Base-by-base conservation (phyloP, 2,888 invertebrate genomes). In the Diachrysia chrysitis region DNA sequence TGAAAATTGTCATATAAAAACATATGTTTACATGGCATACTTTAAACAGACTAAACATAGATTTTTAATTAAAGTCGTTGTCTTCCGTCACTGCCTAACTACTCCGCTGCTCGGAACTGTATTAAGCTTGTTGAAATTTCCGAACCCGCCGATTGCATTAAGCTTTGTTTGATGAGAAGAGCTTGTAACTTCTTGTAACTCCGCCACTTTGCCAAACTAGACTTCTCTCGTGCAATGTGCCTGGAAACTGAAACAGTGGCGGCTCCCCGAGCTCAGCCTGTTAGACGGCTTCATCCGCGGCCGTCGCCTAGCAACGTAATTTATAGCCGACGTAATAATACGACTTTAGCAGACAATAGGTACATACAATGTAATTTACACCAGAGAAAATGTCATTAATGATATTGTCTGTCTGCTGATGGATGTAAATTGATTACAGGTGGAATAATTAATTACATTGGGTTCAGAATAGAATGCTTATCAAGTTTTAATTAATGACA, bases 141-240 rank as follows among this genome's bases (percentile, higher is more conserved):
- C n/a, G 42, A n/a, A 23, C 14, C n/a, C 32, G 12, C 10, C 10
- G n/a, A 19, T 6, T 16, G 42, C 42, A 55, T 29, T 32, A 46
- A 48, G 25, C 17, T n/a, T 48, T 16, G 12, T 21, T 59, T 9
- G 5, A 21, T 53, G 66, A 29, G 21, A 21, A n/a, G 17, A 25
- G 9, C 17, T 51, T 29, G 19, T 16, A 21, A 51, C 9, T 56
- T 12, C 17, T 51, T 29, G 19, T 16, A 21, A 51, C 9, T 56
- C 9, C 23, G 37, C 23, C 42, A 56, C 42, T 53, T n/a, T 23
- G 9, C 37, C n/a, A 4, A 46, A 10, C 17, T 29, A 17, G 10
- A n/a, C 71, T 21, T 32, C 42, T 42, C n/a, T n/a, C 4, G 16
- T 7, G 37, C 62, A 37, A 17, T n/a, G 21, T 32, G 23, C 48